Percentiles rank a stretch among this genome's conserved stretches.
These are phyloP conservation scores for Acrocephalus scirpaceus DNA, from an alignment of 2,797 vertebrate species.

Conservation along the genomic window DNA sequence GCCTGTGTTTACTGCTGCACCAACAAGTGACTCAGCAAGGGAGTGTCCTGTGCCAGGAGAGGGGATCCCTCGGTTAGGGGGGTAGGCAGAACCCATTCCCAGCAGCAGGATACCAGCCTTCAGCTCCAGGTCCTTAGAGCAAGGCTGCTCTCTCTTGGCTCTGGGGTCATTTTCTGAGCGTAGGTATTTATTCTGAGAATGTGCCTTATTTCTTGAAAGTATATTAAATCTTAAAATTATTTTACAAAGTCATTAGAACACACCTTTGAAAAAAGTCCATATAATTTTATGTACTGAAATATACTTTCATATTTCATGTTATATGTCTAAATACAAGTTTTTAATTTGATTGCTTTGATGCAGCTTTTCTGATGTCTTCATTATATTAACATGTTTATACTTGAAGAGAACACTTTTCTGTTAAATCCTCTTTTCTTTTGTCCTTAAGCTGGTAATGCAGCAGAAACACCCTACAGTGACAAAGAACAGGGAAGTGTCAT, in stretches of 20 bases:
- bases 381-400: not conserved
- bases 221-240: not conserved
- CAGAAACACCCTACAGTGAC: not conserved
- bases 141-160: not conserved
- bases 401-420: not conserved
- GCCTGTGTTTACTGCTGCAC: not conserved
- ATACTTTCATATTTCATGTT: not conserved
- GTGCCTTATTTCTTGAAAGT: not conserved
- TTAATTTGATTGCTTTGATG: not conserved
- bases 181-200: not conserved
- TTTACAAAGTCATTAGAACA: not conserved
- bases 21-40: conserved; percentile 29
- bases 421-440: not conserved
- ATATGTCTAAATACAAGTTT: not conserved
- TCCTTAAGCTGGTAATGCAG: not conserved
- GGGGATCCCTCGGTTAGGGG: not conserved
- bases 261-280: not conserved
- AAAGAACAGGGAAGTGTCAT: not conserved
- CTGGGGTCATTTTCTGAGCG: not conserved
- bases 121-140: not conserved
- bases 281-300: not conserved
- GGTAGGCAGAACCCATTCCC: fast-evolving
- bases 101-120: not conserved
- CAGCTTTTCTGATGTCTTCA: not conserved
- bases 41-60: not conserved